Conservation (phyloP, 2,888 invertebrate genomes). For the Portevinia maculata region DNA sequence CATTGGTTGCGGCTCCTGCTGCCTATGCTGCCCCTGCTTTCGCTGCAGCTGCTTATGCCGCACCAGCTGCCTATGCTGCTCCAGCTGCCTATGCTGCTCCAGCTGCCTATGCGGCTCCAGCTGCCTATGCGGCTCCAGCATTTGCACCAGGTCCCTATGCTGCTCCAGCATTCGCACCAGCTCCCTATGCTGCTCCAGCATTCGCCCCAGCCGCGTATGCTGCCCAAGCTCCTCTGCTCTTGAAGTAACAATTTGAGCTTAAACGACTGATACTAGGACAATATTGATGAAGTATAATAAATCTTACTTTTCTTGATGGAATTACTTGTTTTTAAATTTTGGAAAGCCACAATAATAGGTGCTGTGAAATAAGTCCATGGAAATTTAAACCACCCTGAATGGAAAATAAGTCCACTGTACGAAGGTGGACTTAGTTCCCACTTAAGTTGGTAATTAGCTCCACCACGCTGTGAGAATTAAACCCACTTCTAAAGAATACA, state of each 20-base stretch:
- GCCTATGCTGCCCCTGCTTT: conserved; percentile 56
- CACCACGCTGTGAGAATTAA: too few relatives aligned
- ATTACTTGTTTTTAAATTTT: neutral
- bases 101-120: conserved; percentile 60
- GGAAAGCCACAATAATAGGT: too few relatives aligned
- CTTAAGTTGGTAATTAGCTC: too few relatives aligned
- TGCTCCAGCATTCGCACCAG: too few relatives aligned
- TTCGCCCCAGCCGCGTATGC: conserved; percentile 80
- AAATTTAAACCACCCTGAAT: too few relatives aligned
- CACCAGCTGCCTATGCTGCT: conserved; percentile 81
- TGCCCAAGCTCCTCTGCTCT: conserved; percentile 60
- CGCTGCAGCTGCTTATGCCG: conserved; percentile 58
- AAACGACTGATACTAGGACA: conserved; percentile 24
- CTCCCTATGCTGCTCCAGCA: conserved; percentile 57
- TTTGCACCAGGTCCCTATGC: conserved; percentile 54
- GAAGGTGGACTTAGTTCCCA: too few relatives aligned
- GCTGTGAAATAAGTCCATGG: too few relatives aligned
- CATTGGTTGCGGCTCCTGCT: conserved; percentile 51
- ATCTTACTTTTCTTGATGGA: neutral
- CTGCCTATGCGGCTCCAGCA: conserved; percentile 57
- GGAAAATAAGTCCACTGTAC: too few relatives aligned
- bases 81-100: conserved; percentile 45
- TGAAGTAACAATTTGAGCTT: conserved; percentile 38
- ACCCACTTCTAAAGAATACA: too few relatives aligned
- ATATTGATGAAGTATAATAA: conserved; percentile 5